Evolutionary conservation across 2,113 vertebrate genomes (phyloP).

Genomic region (Tachysurus vachellii): DNA sequence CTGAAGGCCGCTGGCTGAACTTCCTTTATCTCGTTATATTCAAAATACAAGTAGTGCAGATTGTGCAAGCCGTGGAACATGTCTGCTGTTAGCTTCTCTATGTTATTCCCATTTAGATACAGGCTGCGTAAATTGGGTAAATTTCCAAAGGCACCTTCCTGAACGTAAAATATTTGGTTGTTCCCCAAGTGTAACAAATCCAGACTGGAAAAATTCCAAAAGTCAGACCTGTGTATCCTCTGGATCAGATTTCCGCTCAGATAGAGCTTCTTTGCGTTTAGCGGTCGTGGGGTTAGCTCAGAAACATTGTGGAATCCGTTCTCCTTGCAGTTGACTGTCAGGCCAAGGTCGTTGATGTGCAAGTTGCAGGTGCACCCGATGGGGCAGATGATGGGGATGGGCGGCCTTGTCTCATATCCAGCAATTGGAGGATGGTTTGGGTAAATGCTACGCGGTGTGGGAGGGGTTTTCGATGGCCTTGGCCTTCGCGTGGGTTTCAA

Average conservation of each 20-base stretch:
- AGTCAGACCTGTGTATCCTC: slow-evolving; percentile 93
- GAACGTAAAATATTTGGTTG: slow-evolving; percentile 95
- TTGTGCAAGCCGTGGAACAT: slow-evolving; percentile 94
- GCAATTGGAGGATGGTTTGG: slow-evolving; percentile 91
- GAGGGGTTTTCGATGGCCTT: slow-evolving; percentile 82
- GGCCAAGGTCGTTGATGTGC: slow-evolving; percentile 93
- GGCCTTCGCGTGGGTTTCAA: slow-evolving; percentile 88
- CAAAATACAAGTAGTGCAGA: slow-evolving; percentile 93
- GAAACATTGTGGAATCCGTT: slow-evolving; percentile 90
- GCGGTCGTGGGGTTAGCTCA: slow-evolving; percentile 90
- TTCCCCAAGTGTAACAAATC: slow-evolving; percentile 95
- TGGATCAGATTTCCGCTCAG: slow-evolving; percentile 95
- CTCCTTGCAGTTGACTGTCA: slow-evolving; percentile 97
- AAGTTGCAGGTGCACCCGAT: slow-evolving; percentile 92
- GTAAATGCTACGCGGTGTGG: slow-evolving; percentile 84
- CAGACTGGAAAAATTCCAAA: slow-evolving; percentile 97
- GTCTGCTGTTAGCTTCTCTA: slow-evolving; percentile 88
- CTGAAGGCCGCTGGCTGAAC: slow-evolving; percentile 90
- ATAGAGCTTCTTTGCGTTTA: slow-evolving; percentile 95
- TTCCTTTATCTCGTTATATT: slow-evolving; percentile 93
- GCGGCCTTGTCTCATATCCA: slow-evolving; percentile 93
- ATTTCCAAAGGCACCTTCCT: slow-evolving; percentile 95
- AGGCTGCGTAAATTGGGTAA: slow-evolving; percentile 90
- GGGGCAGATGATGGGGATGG: slow-evolving; percentile 95
- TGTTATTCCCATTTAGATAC: slow-evolving; percentile 92